Percentiles rank a stretch among this genome's conserved stretches.
Evolutionary conservation across 1,140 invertebrate species (phyloP).

Genomic region (Megathymus violae): DNA sequence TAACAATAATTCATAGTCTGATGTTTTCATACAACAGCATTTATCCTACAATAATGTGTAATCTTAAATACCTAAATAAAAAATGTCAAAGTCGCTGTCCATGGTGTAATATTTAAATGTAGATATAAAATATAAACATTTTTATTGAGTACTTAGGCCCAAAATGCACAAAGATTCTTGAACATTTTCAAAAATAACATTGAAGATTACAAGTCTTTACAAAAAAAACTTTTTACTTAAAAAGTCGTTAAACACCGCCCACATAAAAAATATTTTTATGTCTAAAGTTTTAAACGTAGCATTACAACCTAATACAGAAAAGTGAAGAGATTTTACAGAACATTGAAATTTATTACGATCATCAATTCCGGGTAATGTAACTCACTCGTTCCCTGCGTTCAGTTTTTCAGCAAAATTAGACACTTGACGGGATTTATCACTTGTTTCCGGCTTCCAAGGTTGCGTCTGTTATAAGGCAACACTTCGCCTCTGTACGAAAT

Average conservation of each 20-base stretch:
- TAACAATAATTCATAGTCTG: too few species aligned
- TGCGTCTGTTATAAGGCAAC: background rate
- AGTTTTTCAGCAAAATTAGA: conserved; percentile 31
- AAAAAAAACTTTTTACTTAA: background rate
- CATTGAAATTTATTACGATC: conserved; percentile 35
- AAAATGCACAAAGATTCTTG: too few species aligned
- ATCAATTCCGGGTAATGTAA: conserved; percentile 34
- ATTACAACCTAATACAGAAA: conserved; percentile 28
- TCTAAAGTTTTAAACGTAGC: conserved; percentile 1
- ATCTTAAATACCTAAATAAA: too few species aligned
- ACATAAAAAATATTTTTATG: background rate
- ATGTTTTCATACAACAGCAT: too few species aligned
- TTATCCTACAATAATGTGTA: too few species aligned
- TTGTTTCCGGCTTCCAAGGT: conserved; percentile 18
- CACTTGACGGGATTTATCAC: conserved; percentile 19
- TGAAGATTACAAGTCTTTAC: too few species aligned
- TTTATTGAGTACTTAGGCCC: too few species aligned
- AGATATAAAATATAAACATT: too few species aligned
- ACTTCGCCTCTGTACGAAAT: too few species aligned
- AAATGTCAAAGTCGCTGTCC: too few species aligned
- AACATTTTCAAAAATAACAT: too few species aligned
- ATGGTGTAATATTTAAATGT: too few species aligned
- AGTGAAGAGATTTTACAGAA: conserved; percentile 24
- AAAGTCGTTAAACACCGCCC: background rate
- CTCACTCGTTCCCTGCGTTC: conserved; percentile 20